Base-by-base conservation (phyloP, 2,113 vertebrate species). In the Collichthys lucidus region DNA sequence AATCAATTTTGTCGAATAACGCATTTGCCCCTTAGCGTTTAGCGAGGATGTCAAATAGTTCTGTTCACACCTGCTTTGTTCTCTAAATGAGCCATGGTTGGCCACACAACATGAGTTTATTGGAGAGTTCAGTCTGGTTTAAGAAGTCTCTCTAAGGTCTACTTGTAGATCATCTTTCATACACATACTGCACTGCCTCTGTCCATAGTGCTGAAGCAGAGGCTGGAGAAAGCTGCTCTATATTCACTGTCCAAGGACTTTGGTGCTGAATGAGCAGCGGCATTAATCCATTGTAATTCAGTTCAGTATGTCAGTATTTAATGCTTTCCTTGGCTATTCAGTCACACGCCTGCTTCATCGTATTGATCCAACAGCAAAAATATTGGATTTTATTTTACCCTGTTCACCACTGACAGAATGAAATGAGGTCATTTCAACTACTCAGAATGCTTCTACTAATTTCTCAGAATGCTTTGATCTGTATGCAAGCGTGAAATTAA, bases 201-300 rank as follows among this genome's bases (percentile, higher is more conserved):
- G 56, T 86, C 77, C 31, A 2, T 69, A 74, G 81, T 79, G 57
- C 82, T 88, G 83, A 85, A 77, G 17, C 10, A 11, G 19, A 64
- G 29, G 26, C 46, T 63, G 49, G 31, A 40, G 24, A 52, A 42
- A n/a, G 46, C 59, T 55, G 57, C 22, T 68, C 26, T 86, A 49
- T 53, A 16, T 67, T 78, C 67, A 56, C 26, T 40, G 47, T 57
- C 50, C 73, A 87, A 79, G 59, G 76, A 24, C 74, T 65, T 29
- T 63, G 49, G 17, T 35, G 11, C 47, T 62, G 68, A 79, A 84
- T 61, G 49, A 86, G 52, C 57, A 74, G 26, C 57, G 10, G 47
- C 35, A 77, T 75, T 35, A 66, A 73, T 72, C 64, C 50, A 62
- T 66, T 44, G 26, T 26, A 42, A 40, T 44, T 86, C 46, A 79